Base-by-base conservation (phyloP, 2,113 vertebrate genomes). In the Vidua chalybeata region DNA sequence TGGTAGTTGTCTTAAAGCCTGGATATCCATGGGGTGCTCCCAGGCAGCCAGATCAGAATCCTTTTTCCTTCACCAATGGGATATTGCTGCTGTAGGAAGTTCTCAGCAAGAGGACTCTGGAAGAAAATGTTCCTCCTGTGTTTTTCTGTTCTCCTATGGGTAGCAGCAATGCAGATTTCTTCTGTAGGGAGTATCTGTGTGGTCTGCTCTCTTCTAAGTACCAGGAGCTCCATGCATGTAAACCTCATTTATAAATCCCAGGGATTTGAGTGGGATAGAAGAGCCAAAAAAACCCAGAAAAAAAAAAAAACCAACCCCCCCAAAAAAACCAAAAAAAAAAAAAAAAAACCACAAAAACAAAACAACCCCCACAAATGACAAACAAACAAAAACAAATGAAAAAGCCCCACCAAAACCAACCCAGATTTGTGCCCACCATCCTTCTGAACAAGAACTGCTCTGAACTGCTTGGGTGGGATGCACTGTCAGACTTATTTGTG, bases 71-170 rank as follows among this genome's bases (percentile, higher is more conserved):
- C 1, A 0, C 9, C 27, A 78, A 1, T 7, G 46, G 18, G 23
- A 51, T 37, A 51, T 13, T n/a, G 33, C 17, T 84, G 37, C 68
- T 87, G 59, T 72, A 66, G 63, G 56, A 87, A 68, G 24, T 64
- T 84, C 78, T 26, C 72, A 84, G 45, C 46, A 71, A 30, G 52
- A 86, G 7, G 4, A 33, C 24, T 89, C 31, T 31, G 22, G 43
- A 77, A 89, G 30, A 43, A 27, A 76, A 80, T 4, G 7, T 31
- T 48, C 19, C n/a, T 69, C 30, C 48, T 27, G 17, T 0, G 0
- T 55, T 91, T 48, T 75, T 84, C 48, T 1, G 1, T 67, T 86
- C 1, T 1, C 15, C 35, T 1, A 0, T 1, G 15, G 51, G 13
- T 0, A 61, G 62, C 1, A 2, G 56, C 49, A 68, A n/a, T 11